phyloP scores from a whole-genome alignment of 1,140 invertebrate genomes.

The Drosophila pectinifera region DNA sequence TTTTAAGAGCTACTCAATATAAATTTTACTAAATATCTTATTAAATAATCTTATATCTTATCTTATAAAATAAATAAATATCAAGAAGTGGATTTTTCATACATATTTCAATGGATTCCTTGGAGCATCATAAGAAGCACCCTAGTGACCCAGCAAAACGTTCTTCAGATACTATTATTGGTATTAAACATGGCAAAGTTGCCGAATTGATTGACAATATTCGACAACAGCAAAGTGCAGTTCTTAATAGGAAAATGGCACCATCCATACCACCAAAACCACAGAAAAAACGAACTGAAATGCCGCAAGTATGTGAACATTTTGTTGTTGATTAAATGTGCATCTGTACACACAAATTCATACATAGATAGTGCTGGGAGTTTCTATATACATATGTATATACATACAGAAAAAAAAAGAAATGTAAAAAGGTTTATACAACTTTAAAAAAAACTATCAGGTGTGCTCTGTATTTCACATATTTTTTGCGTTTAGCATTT shows the following conservation, averaged over 20 bases:
- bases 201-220: constrained; percentile 53
- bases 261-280: constrained; percentile 62
- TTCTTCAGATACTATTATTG: constrained; percentile 12
- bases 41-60: too few species aligned
- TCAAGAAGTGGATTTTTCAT: not conserved
- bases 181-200: constrained; percentile 44
- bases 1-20: not conserved
- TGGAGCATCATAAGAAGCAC: constrained; percentile 13
- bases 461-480: too few species aligned
- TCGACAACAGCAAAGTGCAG: constrained; percentile 24
- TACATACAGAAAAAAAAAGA: too few species aligned
- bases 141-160: not conserved
- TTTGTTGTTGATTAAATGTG: not conserved
- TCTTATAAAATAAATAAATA: too few species aligned
- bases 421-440: too few species aligned
- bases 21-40: not conserved
- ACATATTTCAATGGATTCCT: constrained; percentile 23
- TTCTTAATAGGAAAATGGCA: constrained; percentile 15
- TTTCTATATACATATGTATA: not conserved
- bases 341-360: not conserved
- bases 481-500: too few species aligned
- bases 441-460: too few species aligned
- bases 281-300: constrained; percentile 34
- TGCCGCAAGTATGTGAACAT: constrained; percentile 53
- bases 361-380: not conserved